phyloP scores from a whole-genome alignment of 2,113 vertebrate genomes.

The Amia ocellicauda region DNA sequence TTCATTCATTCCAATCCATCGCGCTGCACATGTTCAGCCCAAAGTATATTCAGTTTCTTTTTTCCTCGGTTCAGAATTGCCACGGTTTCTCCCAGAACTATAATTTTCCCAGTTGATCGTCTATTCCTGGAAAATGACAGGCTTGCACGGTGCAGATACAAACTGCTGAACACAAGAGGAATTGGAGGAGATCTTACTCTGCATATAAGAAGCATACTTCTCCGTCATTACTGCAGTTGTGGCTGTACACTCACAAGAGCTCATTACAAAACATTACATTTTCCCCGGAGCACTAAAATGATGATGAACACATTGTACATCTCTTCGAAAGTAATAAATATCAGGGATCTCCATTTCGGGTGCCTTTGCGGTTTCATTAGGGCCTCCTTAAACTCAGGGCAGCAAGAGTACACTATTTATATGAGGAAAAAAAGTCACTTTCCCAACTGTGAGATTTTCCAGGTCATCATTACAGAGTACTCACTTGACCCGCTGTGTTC shows the following conservation, averaged over 20 bases:
- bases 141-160: slow-evolving; percentile 53
- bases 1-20: slow-evolving; percentile 46
- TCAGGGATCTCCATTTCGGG: background rate
- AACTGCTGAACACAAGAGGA: slow-evolving; percentile 49
- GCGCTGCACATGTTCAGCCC: too few species aligned
- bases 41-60: too few species aligned
- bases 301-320: background rate
- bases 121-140: slow-evolving; percentile 75
- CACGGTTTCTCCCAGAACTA: slow-evolving; percentile 57
- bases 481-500: too few species aligned
- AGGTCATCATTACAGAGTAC: too few species aligned
- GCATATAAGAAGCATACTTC: background rate
- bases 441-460: too few species aligned
- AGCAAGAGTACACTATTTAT: too few species aligned
- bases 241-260: too few species aligned
- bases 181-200: slow-evolving; percentile 45
- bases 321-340: too few species aligned
- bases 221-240: too few species aligned
- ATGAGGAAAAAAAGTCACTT: too few species aligned
- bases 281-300: background rate
- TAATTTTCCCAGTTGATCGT: slow-evolving; percentile 63
- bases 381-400: background rate
- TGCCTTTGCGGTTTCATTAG: background rate
- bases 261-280: too few species aligned
- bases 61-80: slow-evolving; percentile 44